Evolutionary conservation across 2,888 invertebrate species (phyloP), one percentile per base, ranked within the genome.

Genomic region (Agonopterix arenella): DNA sequence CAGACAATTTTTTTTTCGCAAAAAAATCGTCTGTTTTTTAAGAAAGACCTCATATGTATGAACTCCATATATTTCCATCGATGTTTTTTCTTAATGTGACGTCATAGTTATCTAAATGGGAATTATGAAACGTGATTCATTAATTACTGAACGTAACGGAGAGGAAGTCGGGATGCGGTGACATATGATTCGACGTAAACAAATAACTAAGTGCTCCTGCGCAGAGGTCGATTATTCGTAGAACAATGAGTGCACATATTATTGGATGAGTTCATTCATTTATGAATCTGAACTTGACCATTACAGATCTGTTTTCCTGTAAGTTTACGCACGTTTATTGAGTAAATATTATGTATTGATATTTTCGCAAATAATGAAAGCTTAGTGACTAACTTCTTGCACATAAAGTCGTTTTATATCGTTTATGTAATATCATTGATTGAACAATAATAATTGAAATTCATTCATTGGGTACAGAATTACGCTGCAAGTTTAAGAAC

Each of bases 161-260:
- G 61, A 74, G 76, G 76, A 76, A 72, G 76, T 69, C 60, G 54
- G 57, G 56, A 53, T 45, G 48, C 49, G 50, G 57, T 62, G 64
- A 70, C 70, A 75, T 59, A 55, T 59, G 65, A 57, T 48, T 52
- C 58, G 16, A 46, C 38, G 18, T 16, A 40, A 38, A 40, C 40
- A 40, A 40, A 40, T 40, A n/a, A 9, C 60, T 56, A 61, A 68
- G 62, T 61, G 64, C 63, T 66, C 36, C 11, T 1, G 28, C 28
- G 28, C 28, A 28, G 28, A 28, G 28, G 28, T 28, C 28, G 28
- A 28, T 28, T 28, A 16, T 82, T 82, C 84, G 65, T 55, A 71
- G 84, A 80, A 80, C 64, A 61, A 67, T 79, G 77, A 77, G 61
- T 61, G 55, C 45, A 50, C 59, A 52, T 47, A 46, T 54, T 51